Percentiles rank a stretch among this genome's conserved stretches.
These are phyloP conservation scores for Drepanosiphum platanoidis DNA, from an alignment of 2,888 invertebrate species.

Conservation along the genomic window DNA sequence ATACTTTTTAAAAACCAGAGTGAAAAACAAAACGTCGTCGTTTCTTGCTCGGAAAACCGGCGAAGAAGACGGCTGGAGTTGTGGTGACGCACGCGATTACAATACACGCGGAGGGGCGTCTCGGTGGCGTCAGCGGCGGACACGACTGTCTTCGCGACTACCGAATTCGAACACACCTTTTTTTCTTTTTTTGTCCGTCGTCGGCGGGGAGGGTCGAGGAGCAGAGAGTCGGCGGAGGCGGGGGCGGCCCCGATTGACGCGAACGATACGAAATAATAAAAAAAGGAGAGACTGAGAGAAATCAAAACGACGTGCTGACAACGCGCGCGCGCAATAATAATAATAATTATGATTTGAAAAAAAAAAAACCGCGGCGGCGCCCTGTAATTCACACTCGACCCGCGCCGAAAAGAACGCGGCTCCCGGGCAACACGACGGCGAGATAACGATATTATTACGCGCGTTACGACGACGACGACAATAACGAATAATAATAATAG, in stretches of 20 bases:
- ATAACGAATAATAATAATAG: constrained; percentile 38
- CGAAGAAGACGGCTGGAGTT: no score
- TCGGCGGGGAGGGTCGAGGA: not conserved
- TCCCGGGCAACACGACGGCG: constrained; percentile 26
- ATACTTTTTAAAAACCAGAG: no score
- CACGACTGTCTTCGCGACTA: not conserved
- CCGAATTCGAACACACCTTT: not conserved
- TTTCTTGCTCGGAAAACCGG: no score
- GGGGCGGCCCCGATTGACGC: not conserved
- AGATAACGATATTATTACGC: constrained; percentile 48
- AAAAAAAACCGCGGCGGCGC: constrained; percentile 23
- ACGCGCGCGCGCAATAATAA: not conserved
- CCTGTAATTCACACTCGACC: constrained; percentile 53
- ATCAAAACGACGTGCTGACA: not conserved
- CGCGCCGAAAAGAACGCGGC: not conserved
- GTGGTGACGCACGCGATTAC: not conserved
- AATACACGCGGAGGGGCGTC: not conserved
- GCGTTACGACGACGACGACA: not conserved
- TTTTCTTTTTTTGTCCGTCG: not conserved
- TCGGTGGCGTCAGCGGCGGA: not conserved
- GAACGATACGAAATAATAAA: not conserved
- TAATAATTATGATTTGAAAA: constrained; percentile 29
- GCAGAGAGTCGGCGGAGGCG: not conserved
- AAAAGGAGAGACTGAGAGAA: not conserved
- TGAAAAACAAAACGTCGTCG: no score